Conservation (phyloP, 1,140 invertebrate species). For the Drosophila pallidifrons region DNA sequence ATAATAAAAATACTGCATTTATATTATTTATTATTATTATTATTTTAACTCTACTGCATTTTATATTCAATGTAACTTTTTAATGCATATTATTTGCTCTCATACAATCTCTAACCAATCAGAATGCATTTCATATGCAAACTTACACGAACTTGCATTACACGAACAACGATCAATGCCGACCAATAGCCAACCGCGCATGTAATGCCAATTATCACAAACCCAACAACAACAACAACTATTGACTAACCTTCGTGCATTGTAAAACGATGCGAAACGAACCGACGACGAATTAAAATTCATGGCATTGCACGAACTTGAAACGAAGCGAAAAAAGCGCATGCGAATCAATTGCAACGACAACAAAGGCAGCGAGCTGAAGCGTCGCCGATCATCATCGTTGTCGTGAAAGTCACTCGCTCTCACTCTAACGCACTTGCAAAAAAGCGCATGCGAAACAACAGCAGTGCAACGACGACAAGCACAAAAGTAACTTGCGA, state of each 20-base stretch:
- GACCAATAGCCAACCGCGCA: constrained; percentile 35
- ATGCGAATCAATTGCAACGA: constrained; percentile 65
- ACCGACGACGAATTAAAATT: constrained; percentile 71
- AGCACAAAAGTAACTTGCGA: not conserved
- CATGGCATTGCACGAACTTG: constrained; percentile 63
- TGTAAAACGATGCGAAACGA: constrained; percentile 22
- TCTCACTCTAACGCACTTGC: not conserved
- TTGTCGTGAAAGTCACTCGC: not conserved
- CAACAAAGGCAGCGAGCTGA: constrained; percentile 6
- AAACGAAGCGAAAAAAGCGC: constrained; percentile 58
- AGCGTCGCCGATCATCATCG: not conserved
- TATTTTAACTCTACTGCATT: no score
- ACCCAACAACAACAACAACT: constrained; percentile 3
- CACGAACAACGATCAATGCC: not conserved
- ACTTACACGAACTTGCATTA: constrained; percentile 24
- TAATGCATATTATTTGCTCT: not conserved
- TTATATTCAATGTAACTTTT: not conserved
- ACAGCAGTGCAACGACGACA: not conserved
- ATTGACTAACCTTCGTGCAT: constrained; percentile 52
- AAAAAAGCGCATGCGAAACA: constrained; percentile 14
- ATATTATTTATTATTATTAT: no score
- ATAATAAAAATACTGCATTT: no score
- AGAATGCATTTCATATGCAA: constrained; percentile 24
- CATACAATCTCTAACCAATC: not conserved
- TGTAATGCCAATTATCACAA: constrained; percentile 20